Evolutionary conservation across 1,140 invertebrate genomes (phyloP).

Genomic region (Babylonia areolata): DNA sequence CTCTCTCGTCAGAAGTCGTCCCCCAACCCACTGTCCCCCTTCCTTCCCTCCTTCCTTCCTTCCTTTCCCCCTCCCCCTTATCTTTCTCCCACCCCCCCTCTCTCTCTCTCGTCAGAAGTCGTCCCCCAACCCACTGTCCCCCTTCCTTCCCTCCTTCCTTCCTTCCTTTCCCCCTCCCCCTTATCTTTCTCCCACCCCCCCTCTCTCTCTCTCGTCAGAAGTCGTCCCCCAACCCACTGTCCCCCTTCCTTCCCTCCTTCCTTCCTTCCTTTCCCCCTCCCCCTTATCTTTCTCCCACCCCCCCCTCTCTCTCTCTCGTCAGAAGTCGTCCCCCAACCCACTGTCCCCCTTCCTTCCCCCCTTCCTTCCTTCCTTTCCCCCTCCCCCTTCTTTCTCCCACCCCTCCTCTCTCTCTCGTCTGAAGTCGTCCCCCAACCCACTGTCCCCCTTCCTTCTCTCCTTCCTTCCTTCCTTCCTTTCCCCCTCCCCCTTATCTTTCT

Average conservation of each 20-base stretch:
- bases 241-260: too few species aligned
- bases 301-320: background rate
- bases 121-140: too few species aligned
- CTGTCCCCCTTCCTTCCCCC: too few species aligned
- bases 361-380: background rate
- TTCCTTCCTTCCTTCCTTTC: conserved; percentile 21
- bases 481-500: conserved; percentile 22
- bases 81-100: conserved; percentile 1
- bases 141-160: conserved; percentile 23
- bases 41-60: too few species aligned
- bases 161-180: background rate
- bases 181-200: conserved; percentile 19
- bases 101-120: conserved; percentile 24
- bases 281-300: too few species aligned
- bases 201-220: too few species aligned
- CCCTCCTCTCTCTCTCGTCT: conserved; percentile 22
- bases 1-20: background rate
- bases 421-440: too few species aligned
- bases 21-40: too few species aligned
- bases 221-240: too few species aligned
- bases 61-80: conserved; percentile 12
- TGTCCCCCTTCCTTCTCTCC: conserved; percentile 25
- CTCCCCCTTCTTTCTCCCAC: conserved; percentile 16
- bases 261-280: too few species aligned
- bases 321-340: too few species aligned